phyloP scores from a whole-genome alignment of 2,888 invertebrate species.

The Agrotis clavis region DNA sequence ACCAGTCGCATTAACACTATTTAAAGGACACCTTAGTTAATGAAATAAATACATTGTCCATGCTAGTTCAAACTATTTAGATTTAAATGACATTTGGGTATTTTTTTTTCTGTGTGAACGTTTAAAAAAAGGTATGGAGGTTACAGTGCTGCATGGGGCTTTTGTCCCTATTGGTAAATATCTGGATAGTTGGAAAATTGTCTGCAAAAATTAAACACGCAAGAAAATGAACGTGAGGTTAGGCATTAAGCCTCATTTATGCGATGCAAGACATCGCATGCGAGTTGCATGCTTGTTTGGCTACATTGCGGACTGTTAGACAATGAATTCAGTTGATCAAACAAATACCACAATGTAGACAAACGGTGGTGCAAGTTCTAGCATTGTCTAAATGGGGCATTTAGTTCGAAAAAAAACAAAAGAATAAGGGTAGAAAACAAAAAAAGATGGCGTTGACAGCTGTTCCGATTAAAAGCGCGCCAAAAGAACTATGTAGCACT shows the following conservation, averaged over 20 bases:
- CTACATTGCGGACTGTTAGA: too few species aligned
- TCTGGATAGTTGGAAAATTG: neutral
- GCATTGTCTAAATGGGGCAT: too few species aligned
- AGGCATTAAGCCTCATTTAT: too few species aligned
- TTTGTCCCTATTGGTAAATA: neutral
- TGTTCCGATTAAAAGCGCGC: neutral
- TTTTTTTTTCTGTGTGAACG: slow-evolving; percentile 62
- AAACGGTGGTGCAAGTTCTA: too few species aligned
- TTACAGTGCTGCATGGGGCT: slow-evolving; percentile 12
- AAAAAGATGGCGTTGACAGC: neutral
- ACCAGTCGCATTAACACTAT: slow-evolving; percentile 70
- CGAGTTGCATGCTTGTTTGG: too few species aligned
- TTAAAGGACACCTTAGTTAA: slow-evolving; percentile 55
- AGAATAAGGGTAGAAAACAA: too few species aligned
- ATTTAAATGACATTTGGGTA: slow-evolving; percentile 69
- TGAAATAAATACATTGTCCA: slow-evolving; percentile 56
- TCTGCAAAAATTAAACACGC: neutral
- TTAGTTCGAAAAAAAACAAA: too few species aligned
- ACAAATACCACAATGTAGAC: too few species aligned
- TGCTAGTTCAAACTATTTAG: slow-evolving; percentile 62
- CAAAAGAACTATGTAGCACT: neutral
- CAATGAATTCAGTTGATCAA: too few species aligned
- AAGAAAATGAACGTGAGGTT: too few species aligned
- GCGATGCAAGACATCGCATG: too few species aligned
- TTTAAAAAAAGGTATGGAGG: slow-evolving; percentile 51